Base-by-base conservation (phyloP, 2,888 invertebrate species). In the Carterocephalus palaemon region DNA sequence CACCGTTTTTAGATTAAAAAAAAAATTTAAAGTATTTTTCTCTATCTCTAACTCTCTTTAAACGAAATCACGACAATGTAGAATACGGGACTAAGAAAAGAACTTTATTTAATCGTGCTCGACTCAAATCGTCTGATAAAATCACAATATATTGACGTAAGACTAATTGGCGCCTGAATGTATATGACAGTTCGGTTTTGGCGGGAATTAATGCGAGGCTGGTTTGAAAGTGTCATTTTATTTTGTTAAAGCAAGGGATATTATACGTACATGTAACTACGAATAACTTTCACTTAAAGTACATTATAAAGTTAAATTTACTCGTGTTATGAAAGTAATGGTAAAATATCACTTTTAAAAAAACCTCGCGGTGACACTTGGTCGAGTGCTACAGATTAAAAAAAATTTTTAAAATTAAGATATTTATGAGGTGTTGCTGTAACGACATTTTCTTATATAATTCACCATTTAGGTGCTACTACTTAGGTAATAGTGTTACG, bases 391-490 rank as follows among this genome's bases (percentile, higher is more conserved):
- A 41, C 42, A 28, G 17, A 24, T 37, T 8, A 20, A 31, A 34
- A 41, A 51, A 55, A 49, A 39, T 52, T 40, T 53, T 48, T 49
- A 51, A 47, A 54, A 54, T 55, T 56, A 54, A 56, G 57, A 62
- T 62, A 59, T 69, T 61, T 64, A 69, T 53, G 56, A 64, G 56
- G 59, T 62, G 62, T 70, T 66, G 64, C 68, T 67, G 63, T 56
- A 62, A 41, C 54, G 62, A 53, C 52, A 34, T 42, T 42, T 53
- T 41, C 52, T 61, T 54, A 61, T 64, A 63, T 67, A 70, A 62
- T 61, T 68, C 80, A 82, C 80, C 82, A 75, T 51, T 75, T 71
- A 77, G 83, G 83, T 83, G 83, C 83, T 83, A 82, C 67, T 73
- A 74, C 62, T 70, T 79, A 80, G 76, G 71, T 60, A 57, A 57